Evolutionary conservation across 2,797 vertebrate species (phyloP).

Genomic region (Alfaro cultratus): DNA sequence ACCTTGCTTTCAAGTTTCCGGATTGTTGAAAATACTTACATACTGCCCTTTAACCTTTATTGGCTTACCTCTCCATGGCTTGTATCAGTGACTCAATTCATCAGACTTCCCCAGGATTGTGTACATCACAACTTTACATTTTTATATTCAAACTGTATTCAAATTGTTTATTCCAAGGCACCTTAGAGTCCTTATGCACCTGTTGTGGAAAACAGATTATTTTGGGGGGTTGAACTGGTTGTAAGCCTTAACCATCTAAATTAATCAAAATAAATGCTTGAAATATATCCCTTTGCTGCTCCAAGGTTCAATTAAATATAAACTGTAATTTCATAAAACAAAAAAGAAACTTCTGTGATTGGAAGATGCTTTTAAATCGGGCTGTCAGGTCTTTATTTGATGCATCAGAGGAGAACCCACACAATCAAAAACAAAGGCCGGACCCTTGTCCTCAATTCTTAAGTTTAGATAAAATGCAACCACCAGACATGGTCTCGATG

Average conservation of each 20-base stretch:
- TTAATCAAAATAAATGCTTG: background rate
- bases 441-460: slow-evolving; percentile 7
- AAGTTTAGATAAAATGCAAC: slow-evolving; percentile 22
- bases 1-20: background rate
- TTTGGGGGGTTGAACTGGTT: background rate
- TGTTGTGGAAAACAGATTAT: background rate
- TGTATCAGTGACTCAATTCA: background rate
- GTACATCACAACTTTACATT: background rate
- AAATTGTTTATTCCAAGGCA: too few relatives aligned
- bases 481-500: slow-evolving; percentile 30
- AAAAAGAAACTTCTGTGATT: slow-evolving; percentile 12
- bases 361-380: slow-evolving; percentile 27
- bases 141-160: background rate
- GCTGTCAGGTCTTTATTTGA: slow-evolving; percentile 39
- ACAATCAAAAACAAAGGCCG: slow-evolving; percentile 32
- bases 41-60: background rate
- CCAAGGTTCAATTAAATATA: background rate
- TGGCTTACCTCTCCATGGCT: background rate
- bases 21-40: background rate
- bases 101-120: background rate
- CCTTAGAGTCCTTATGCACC: too few relatives aligned
- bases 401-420: slow-evolving; percentile 10
- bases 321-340: slow-evolving; percentile 5
- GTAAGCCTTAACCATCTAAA: background rate
- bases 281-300: background rate